phyloP scores from a whole-genome alignment of 2,113 vertebrate species.

The Scomber japonicus region DNA sequence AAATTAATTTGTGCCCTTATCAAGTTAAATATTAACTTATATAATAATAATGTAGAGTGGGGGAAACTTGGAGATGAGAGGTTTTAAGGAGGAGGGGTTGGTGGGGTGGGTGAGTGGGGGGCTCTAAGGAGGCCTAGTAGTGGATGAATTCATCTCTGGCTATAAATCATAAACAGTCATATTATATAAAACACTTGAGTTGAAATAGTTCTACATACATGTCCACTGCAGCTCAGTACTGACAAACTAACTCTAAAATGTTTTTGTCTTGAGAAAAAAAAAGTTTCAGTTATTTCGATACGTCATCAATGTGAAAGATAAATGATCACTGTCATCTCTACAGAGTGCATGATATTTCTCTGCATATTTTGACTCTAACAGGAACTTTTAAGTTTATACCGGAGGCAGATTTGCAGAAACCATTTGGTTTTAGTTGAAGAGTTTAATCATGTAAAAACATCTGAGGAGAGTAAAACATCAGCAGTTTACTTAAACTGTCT shows the following conservation, averaged over 20 bases:
- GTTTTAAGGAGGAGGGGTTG: no score
- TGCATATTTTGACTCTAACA: neutral
- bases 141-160: neutral
- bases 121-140: neutral
- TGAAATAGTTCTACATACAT: neutral
- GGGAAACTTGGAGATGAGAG: neutral
- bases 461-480: neutral
- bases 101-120: no score
- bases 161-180: no score
- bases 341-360: neutral
- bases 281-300: neutral
- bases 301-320: no score
- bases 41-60: no score
- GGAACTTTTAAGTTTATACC: neutral
- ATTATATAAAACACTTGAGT: neutral
- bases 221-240: neutral
- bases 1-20: neutral
- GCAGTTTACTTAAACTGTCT: neutral
- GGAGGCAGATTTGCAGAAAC: neutral
- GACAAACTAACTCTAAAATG: no score
- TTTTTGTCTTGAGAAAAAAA: no score
- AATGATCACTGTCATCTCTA: neutral
- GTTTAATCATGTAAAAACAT: neutral
- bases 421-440: constrained; percentile 6
- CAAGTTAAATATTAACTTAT: neutral